Evolutionary conservation across 2,888 invertebrate species (phyloP).

Genomic region (Trichogramma dendrolimi): DNA sequence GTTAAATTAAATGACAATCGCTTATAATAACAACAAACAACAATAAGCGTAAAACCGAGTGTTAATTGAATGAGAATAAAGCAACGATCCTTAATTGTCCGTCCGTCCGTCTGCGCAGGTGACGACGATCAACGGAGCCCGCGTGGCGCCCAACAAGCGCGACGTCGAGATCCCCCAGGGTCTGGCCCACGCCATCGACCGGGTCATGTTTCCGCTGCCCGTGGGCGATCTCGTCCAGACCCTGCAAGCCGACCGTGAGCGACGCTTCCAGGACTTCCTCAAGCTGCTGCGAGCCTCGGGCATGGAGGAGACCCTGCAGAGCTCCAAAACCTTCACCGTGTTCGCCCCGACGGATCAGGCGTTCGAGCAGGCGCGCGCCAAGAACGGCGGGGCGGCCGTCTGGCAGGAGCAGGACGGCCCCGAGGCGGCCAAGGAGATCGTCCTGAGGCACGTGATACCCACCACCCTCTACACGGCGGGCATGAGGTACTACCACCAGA

Average conservation of each 20-base stretch:
- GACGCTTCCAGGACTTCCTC: conserved; percentile 74
- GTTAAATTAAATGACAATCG: no score
- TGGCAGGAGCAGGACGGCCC: conserved; percentile 47
- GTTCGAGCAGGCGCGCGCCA: conserved; percentile 58
- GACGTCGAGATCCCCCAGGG: conserved; percentile 83
- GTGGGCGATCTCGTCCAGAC: conserved; percentile 83
- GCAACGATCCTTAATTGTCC: not conserved
- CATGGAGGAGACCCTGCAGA: conserved; percentile 63
- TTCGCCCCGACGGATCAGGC: conserved; percentile 82
- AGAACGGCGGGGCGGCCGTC: conserved; percentile 57
- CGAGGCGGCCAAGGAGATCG: conserved; percentile 64
- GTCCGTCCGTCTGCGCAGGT: conserved; percentile 53
- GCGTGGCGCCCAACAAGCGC: conserved; percentile 74
- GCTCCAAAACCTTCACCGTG: conserved; percentile 77
- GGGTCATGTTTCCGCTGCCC: conserved; percentile 85
- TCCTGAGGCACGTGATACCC: conserved; percentile 71
- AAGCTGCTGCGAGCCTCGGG: conserved; percentile 75
- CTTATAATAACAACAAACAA: no score
- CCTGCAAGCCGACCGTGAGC: conserved; percentile 76
- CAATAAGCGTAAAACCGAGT: no score
- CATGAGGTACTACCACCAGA: conserved; percentile 82
- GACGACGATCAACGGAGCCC: conserved; percentile 81
- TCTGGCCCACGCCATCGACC: conserved; percentile 77
- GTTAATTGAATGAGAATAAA: no score
- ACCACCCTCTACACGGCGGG: conserved; percentile 81